Conservation (phyloP, 1,140 invertebrate species). For the Aphelinus atriplicis region DNA sequence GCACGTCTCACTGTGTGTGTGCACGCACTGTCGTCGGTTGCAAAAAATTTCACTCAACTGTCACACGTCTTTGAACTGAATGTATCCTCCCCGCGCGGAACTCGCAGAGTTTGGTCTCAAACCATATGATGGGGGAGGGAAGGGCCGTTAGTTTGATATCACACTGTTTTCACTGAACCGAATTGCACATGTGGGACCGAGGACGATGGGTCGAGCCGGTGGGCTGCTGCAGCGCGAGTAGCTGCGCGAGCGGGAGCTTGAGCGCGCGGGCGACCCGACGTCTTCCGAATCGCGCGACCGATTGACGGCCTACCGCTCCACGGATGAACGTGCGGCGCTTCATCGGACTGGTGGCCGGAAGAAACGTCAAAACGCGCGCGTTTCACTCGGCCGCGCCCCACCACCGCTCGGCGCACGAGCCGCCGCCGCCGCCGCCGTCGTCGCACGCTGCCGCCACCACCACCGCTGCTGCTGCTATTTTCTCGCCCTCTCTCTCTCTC, state of each 20-base stretch:
- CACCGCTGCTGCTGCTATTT: not conserved
- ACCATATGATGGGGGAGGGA: no score
- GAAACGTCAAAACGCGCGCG: conserved; percentile 43
- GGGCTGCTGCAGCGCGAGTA: conserved; percentile 16
- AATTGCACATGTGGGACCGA: not conserved
- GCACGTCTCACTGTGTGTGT: no score
- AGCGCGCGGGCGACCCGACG: not conserved
- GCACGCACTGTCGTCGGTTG: no score
- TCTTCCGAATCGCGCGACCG: conserved; percentile 34
- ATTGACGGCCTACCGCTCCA: conserved; percentile 40
- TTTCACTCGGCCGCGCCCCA: conserved; percentile 31
- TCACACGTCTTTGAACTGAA: not conserved
- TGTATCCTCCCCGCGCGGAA: not conserved
- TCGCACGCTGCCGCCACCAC: not conserved
- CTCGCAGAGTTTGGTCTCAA: no score
- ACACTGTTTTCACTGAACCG: no score
- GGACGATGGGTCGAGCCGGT: not conserved
- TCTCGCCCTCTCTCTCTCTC: conserved; percentile 29
- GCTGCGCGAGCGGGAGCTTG: conserved; percentile 19
- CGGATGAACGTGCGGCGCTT: conserved; percentile 44
- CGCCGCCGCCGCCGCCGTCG: not conserved
- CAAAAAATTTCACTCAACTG: not conserved
- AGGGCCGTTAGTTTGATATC: no score
- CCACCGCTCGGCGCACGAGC: not conserved
- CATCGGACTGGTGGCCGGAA: conserved; percentile 41